Conservation (phyloP, 1,140 invertebrate genomes). For the Hypothenemus hampei region DNA sequence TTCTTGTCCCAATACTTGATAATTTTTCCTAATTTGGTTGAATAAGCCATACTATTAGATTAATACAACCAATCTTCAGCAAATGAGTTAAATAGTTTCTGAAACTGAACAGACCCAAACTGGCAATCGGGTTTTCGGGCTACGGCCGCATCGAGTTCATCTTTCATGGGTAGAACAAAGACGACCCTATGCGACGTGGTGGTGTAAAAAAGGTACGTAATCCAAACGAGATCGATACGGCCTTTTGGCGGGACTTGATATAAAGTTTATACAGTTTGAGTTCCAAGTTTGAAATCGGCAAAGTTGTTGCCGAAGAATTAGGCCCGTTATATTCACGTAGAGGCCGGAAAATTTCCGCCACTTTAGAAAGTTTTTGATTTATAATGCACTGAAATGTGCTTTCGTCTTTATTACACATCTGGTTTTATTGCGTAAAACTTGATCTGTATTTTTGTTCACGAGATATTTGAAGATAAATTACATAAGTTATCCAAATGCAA, state of each 20-base stretch:
- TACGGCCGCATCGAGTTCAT: neutral
- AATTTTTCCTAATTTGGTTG: no score
- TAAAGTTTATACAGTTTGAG: slow-evolving; percentile 26
- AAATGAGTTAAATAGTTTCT: slow-evolving; percentile 5
- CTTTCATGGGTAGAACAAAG: slow-evolving; percentile 1
- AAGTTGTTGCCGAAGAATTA: slow-evolving; percentile 22
- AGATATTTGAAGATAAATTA: no score
- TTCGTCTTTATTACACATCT: no score
- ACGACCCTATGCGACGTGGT: slow-evolving; percentile 6
- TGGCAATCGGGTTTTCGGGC: slow-evolving; percentile 2
- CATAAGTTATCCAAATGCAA: no score
- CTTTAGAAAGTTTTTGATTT: no score
- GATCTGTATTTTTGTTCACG: no score
- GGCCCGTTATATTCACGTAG: slow-evolving; percentile 5
- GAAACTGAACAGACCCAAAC: slow-evolving; percentile 3
- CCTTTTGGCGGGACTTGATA: slow-evolving; percentile 26
- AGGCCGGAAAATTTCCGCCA: slow-evolving; percentile 9
- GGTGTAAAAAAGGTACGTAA: slow-evolving; percentile 14
- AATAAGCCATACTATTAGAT: no score
- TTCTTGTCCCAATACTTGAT: slow-evolving; percentile 5
- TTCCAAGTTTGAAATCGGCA: slow-evolving; percentile 21
- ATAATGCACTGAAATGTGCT: no score
- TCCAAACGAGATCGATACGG: slow-evolving; percentile 25
- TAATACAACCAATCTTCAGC: no score
- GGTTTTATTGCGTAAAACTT: no score